Evolutionary conservation across 2,888 invertebrate species (phyloP), one percentile per base, ranked within the genome.

Genomic region (Maniola hyperantus): DNA sequence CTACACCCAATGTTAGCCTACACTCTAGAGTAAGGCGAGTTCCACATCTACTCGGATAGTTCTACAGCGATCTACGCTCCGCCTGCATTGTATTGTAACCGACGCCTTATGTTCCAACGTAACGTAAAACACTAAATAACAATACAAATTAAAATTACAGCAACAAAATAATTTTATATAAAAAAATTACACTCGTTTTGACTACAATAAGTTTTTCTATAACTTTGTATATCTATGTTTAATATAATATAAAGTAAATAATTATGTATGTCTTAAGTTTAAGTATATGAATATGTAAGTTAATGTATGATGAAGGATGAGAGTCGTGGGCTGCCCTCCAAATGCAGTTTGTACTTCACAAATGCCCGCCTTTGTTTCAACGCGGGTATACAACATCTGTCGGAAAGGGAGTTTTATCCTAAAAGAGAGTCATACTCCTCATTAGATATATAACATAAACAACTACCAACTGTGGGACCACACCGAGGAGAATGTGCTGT

Each of bases 111-210:
- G 77, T 79, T 46, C 46, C 58, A 79, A 55, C 54, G 15, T 46
- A 79, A 85, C 83, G 86, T 91, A 91, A 89, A 90, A 91, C 82
- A 91, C 91, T 91, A 91, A 91, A 91, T 91, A 91, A 91, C 91
- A 90, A 87, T 84, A 87, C 81, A 77, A 81, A 87, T 85, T 85
- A 85, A 89, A 83, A 83, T 82, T 83, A 88, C 78, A 82, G 84
- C 87, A 89, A 90, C 89, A 84, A 87, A 89, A 84, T 78, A 79
- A 82, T 20, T 50, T 82, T 81, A 78, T 59, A 59, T 11, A 81
- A 82, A 79, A 84, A 81, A 80, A 76, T 75, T 85, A 86, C 82
- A 81, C 82, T 79, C 77, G 81, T 85, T 84, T 85, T 76, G 82
- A 86, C 87, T 89, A 89, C 80, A 75, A 83, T 83, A 84, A 83